Percentiles rank a stretch among this genome's conserved stretches.
Conservation (phyloP, 2,888 invertebrate genomes). For the Meandrusa payeni region DNA sequence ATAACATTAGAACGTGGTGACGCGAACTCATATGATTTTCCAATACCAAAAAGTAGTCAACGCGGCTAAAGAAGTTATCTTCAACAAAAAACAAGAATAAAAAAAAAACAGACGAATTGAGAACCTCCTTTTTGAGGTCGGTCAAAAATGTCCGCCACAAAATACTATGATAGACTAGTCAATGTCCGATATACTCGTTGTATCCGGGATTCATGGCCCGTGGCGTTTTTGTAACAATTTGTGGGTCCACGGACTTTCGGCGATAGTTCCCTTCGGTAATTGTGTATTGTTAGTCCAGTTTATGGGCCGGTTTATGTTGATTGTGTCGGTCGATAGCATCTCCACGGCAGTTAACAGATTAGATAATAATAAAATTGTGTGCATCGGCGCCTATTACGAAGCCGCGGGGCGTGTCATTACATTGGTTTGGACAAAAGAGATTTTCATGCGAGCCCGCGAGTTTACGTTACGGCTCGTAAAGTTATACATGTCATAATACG, state of each 20-base stretch:
- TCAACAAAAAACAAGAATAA: too few species aligned
- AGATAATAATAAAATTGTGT: slow-evolving; percentile 20
- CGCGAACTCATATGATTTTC: too few species aligned
- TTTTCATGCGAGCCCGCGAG: not conserved
- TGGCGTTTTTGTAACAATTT: slow-evolving; percentile 27
- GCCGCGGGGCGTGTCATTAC: slow-evolving; percentile 14
- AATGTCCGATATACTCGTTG: slow-evolving; percentile 32
- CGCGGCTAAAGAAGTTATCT: too few species aligned
- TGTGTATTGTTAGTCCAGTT: slow-evolving; percentile 33
- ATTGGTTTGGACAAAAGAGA: slow-evolving; percentile 16
- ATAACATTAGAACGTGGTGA: too few species aligned
- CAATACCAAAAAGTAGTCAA: too few species aligned
- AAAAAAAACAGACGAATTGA: too few species aligned
- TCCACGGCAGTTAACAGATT: slow-evolving; percentile 21
- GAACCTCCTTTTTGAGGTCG: too few species aligned
- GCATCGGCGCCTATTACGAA: slow-evolving; percentile 7
- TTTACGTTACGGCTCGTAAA: slow-evolving; percentile 11
- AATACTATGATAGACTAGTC: slow-evolving; percentile 6
- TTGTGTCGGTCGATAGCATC: slow-evolving; percentile 17
- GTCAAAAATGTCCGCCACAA: slow-evolving; percentile 23
- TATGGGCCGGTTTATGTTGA: slow-evolving; percentile 14
- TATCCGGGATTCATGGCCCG: slow-evolving; percentile 38
- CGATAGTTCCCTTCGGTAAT: slow-evolving; percentile 34
- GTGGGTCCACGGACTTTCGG: slow-evolving; percentile 27
- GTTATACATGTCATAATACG: slow-evolving; percentile 9